Base-by-base conservation (phyloP, 64 coral and sea anemone species). In the Cladopsammia gracilis region DNA sequence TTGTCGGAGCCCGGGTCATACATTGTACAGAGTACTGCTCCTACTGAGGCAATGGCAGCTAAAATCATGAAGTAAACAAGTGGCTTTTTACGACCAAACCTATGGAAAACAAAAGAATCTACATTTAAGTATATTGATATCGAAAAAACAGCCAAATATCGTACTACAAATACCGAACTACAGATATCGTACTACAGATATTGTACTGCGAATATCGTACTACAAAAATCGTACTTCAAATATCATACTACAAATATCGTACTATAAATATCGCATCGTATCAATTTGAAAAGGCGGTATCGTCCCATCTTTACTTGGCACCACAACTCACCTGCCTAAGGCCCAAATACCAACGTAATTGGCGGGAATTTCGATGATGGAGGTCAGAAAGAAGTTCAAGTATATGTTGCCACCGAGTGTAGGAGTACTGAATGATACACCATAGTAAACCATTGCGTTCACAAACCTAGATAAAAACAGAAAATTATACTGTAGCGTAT, bases 391-490 rank as follows among this genome's bases (percentile, higher is more conserved):
- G 79, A 90, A 20, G 91, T 95, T 95, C 14, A 95, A 65, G 51
- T 95, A 95, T 71, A 90, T 91, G 64, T 95, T 95, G 8, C 88
- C 88, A 72, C 93, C 93, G 25, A 95, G 88, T 11, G 58, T 67
- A 6, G 93, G 93, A 24, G 93, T 86, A 25, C 88, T 91, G 60
- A 95, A 84, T 22, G 48, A 90, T 5, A 95, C 93, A 12, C 87
- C 93, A 49, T 90, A 90, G 51, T 95, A 95, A 25, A 91, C 93
- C 88, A 95, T 91, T 48, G 81, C 67, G 48, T 68, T 77, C 56
- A 91, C 80, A 48, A 85, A 77, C 88, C 93, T 95, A 48, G 6
- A 46, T 24, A 25, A 13, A 85, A 49, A 80, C 51, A 10, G 51
- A 7, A 11, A 12, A 26, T 18, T 45, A 22, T 58, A 16, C 50